Percentiles rank a stretch among this genome's conserved stretches.
These are phyloP conservation scores for Oxyteleia sp. DNA, from an alignment of 2,888 invertebrate genomes.

Conservation along the genomic window DNA sequence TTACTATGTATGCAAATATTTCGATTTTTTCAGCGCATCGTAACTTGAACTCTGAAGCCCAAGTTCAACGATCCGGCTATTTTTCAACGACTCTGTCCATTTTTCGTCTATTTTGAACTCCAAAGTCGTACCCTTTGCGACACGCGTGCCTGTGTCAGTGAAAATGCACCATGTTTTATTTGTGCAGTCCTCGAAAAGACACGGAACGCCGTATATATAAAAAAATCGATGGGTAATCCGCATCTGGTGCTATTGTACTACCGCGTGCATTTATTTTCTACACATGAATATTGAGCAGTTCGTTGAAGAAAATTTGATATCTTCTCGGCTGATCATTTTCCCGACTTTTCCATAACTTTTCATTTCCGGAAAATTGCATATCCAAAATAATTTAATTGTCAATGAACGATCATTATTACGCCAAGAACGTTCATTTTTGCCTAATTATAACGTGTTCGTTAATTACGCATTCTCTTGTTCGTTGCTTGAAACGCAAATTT, in stretches of 20 bases:
- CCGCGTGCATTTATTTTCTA: slow-evolving; percentile 20
- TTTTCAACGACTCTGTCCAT: slow-evolving; percentile 70
- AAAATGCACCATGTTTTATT: slow-evolving; percentile 67
- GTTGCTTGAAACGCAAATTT: background rate
- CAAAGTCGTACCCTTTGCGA: slow-evolving; percentile 50
- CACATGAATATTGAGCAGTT: slow-evolving; percentile 23
- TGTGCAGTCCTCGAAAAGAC: slow-evolving; percentile 24
- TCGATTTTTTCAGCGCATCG: slow-evolving; percentile 13
- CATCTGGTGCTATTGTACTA: slow-evolving; percentile 30
- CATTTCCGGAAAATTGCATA: background rate
- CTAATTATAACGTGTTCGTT: background rate
- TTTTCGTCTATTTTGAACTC: slow-evolving; percentile 74
- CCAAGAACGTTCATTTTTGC: background rate
- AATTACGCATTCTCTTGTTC: background rate
- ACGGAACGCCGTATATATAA: slow-evolving; percentile 1
- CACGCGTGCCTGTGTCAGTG: slow-evolving; percentile 49
- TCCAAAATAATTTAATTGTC: no score
- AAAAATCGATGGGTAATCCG: slow-evolving; percentile 45
- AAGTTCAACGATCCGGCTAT: slow-evolving; percentile 80
- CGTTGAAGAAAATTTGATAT: slow-evolving; percentile 7
- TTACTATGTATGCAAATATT: slow-evolving; percentile 35
- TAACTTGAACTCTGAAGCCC: slow-evolving; percentile 37
- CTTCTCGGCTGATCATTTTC: background rate
- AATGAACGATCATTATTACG: background rate
- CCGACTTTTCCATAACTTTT: background rate